A percentile compares a stretch with the other conserved stretches of the same genome.
These are phyloP conservation scores for Monochamus saltuarius DNA, from an alignment of 1,140 invertebrate genomes.

Conservation along the genomic window DNA sequence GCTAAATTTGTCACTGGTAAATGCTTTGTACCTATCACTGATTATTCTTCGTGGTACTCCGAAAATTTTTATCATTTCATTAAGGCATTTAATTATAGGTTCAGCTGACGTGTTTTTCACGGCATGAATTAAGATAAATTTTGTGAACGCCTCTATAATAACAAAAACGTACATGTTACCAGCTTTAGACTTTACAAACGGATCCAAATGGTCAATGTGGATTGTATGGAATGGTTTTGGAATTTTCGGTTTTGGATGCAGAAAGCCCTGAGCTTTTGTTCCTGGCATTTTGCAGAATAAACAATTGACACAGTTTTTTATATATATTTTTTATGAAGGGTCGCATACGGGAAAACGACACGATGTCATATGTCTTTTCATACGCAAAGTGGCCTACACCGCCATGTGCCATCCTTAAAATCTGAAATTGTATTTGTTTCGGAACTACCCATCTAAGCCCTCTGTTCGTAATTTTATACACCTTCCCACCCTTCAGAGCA, in stretches of 20 bases:
- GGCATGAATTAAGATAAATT: constrained; percentile 32
- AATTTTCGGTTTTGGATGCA: neutral
- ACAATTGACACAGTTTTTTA: no score
- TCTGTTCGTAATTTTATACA: constrained; percentile 13
- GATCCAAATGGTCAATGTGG: constrained; percentile 29
- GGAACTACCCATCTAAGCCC: no score
- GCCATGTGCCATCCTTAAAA: no score
- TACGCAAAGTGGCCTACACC: no score
- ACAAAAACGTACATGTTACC: constrained; percentile 41
- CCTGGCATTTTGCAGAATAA: no score
- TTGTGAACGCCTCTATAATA: constrained; percentile 40
- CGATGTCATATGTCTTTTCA: no score
- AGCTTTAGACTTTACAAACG: constrained; percentile 34
- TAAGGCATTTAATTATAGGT: constrained; percentile 24
- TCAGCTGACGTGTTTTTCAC: constrained; percentile 34
- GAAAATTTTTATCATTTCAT: constrained; percentile 26
- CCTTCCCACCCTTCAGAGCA: constrained; percentile 19
- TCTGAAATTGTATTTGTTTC: no score
- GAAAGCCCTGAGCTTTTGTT: no score
- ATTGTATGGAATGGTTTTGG: neutral
- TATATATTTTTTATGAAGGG: no score
- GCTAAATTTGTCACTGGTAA: constrained; percentile 30
- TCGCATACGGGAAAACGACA: no score
- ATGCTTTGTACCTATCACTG: constrained; percentile 35
- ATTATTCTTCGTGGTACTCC: constrained; percentile 37